phyloP scores from a whole-genome alignment of 2,888 invertebrate genomes.

The Lasioglossum villosulum region DNA sequence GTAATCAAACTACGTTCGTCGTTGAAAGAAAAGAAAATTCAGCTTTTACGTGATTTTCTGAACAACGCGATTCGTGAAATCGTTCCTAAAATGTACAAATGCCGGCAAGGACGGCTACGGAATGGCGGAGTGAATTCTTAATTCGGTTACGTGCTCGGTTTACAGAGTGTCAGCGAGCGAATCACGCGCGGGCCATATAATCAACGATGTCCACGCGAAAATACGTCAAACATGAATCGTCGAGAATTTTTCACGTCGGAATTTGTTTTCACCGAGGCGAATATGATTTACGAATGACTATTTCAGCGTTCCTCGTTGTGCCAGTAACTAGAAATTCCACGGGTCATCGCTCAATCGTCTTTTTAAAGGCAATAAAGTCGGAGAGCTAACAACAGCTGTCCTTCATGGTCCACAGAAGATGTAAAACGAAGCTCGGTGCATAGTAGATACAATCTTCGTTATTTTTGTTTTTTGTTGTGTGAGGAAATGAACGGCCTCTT shows the following conservation, averaged over 20 bases:
- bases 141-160: constrained; percentile 41
- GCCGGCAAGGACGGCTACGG: constrained; percentile 5
- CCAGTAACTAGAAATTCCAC: constrained; percentile 6
- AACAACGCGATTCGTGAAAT: background rate
- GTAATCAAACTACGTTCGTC: background rate
- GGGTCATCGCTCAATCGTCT: background rate
- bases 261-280: background rate
- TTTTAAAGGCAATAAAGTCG: background rate
- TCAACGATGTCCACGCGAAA: background rate
- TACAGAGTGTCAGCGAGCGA: background rate
- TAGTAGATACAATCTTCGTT: background rate
- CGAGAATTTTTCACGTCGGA: background rate
- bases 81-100: background rate
- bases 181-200: constrained; percentile 35
- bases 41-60: background rate
- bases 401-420: constrained; percentile 37
- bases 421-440: constrained; percentile 9
- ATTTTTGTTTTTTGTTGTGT: background rate
- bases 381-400: constrained; percentile 4
- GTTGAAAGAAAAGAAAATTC: background rate
- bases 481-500: background rate
- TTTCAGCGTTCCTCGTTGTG: background rate
- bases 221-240: background rate
- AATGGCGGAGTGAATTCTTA: constrained; percentile 51
- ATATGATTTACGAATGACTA: background rate